Percentiles rank a stretch among this genome's conserved stretches.
These are phyloP conservation scores for Drosophila hamatofila DNA, from an alignment of 2,888 invertebrate genomes.

Conservation along the genomic window DNA sequence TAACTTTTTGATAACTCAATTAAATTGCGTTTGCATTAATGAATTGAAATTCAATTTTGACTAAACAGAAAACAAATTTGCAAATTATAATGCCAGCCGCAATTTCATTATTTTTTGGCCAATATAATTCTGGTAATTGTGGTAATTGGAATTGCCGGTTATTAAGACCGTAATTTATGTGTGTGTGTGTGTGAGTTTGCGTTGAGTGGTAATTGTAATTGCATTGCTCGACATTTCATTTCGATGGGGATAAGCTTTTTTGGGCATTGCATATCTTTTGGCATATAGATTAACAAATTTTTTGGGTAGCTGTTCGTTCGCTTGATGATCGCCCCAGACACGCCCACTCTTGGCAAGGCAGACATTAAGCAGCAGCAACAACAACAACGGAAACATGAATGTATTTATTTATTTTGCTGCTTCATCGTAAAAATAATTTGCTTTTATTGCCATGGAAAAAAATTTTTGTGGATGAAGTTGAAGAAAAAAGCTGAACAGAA, in stretches of 20 bases:
- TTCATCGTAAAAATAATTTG: conserved; percentile 76
- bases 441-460: conserved; percentile 61
- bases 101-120: conserved; percentile 1
- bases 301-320: conserved; percentile 33
- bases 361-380: conserved; percentile 36
- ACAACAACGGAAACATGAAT: conserved; percentile 44
- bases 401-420: conserved; percentile 72
- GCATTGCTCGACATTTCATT: conserved; percentile 14
- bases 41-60: conserved; percentile 11
- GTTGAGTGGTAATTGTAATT: conserved; percentile 23
- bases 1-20: neutral
- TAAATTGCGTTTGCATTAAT: neutral
- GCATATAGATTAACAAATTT: conserved; percentile 38
- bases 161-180: conserved; percentile 58
- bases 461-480: conserved; percentile 18
- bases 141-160: conserved; percentile 20
- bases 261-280: conserved; percentile 16
- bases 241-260: conserved; percentile 5
- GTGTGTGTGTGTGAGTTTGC: conserved; percentile 29
- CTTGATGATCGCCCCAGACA: conserved; percentile 29
- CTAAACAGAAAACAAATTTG: conserved; percentile 5
- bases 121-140: conserved; percentile 9
- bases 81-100: neutral
- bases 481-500: conserved; percentile 28
- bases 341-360: conserved; percentile 33